Base-by-base conservation (phyloP, 2,113 vertebrate species). In the Pungitius pungitius region DNA sequence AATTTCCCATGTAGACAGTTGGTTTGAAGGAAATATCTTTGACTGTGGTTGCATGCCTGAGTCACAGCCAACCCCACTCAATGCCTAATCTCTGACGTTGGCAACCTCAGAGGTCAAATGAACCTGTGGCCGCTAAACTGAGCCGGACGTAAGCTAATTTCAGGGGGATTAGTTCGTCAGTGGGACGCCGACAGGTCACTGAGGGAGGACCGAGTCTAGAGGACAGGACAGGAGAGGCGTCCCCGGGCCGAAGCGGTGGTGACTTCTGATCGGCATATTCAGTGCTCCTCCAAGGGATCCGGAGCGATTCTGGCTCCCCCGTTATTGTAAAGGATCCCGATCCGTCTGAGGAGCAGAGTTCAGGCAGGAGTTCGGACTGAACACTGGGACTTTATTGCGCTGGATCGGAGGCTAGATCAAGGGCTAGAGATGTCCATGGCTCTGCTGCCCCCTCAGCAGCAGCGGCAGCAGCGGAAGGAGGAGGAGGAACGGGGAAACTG, bases 81-180 rank as follows among this genome's bases (percentile, higher is more conserved):
- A n/a, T 61, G 77, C 60, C 64, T 87, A 74, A 91, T 85, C 86
- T 78, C 66, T 82, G 82, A 83, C 40, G 22, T 83, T 24, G 1
- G 30, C 75, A 56, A 17, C 65, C 69, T 69, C 37, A 1, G 64
- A 13, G 78, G 61, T 78, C 83, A 72, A 83, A 78, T 75, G 68
- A 77, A 85, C 70, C 57, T n/a, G 56, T 35, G 27, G 26, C 78
- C 83, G 81, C 86, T 90, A 90, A 91, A 1, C 52, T 64, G 51
- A 59, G 49, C 76, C 81, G 24, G 67, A 81, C 85, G 75, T 81
- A 22, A 89, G 79, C 87, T 90, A 86, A 91, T 91, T 93, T 91
- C 77, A 92, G 77, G 35, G 73, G 78, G 89, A 92, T 94, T 92
- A 93, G 54, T 67, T 52, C 4, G 3, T 83, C 78, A 75, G 35